Evolutionary conservation across 1,140 invertebrate genomes (phyloP).

Genomic region (Plodia interpunctella): DNA sequence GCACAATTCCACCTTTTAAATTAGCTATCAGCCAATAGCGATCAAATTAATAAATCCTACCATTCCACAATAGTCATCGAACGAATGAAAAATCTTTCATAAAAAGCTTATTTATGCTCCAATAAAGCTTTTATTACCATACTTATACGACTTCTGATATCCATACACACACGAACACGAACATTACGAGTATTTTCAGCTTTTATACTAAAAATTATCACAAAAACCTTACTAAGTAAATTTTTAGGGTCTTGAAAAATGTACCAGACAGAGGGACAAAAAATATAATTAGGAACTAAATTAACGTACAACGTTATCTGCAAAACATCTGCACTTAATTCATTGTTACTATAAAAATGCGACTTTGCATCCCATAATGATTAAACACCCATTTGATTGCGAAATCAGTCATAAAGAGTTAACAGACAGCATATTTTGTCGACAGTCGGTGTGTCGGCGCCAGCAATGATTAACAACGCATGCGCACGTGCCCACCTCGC

Average conservation of each 20-base stretch:
- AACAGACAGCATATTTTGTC: conserved; percentile 15
- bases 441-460: conserved; percentile 23
- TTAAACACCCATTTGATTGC: conserved; percentile 4
- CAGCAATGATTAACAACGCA: conserved; percentile 24
- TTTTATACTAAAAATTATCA: too few relatives aligned
- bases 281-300: too few relatives aligned
- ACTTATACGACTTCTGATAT: neutral
- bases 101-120: neutral
- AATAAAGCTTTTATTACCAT: neutral
- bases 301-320: neutral
- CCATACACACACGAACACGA: too few relatives aligned
- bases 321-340: neutral
- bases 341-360: neutral
- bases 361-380: neutral
- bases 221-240: too few relatives aligned
- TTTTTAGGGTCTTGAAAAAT: neutral
- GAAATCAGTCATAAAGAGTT: neutral
- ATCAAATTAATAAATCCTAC: neutral
- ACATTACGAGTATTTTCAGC: too few relatives aligned
- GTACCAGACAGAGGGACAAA: too few relatives aligned
- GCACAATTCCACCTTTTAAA: too few relatives aligned
- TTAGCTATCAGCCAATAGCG: neutral
- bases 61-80: neutral
- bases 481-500: conserved; percentile 25
- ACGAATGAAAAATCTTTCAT: neutral